Conservation (phyloP, 2,113 vertebrate genomes). For the Alces alces region DNA sequence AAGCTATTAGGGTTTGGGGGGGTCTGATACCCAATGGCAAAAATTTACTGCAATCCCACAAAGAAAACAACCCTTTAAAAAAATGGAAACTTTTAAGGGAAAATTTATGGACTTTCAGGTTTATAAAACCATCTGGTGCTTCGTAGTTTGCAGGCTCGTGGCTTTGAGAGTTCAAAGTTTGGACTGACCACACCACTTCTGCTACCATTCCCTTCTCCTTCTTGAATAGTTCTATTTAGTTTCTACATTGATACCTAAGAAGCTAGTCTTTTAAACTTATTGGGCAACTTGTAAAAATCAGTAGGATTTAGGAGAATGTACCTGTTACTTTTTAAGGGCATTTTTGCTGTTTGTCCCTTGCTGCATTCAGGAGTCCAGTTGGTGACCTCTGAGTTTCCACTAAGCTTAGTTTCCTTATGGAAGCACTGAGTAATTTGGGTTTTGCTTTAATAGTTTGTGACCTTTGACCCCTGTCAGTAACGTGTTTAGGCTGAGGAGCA, state of each 20-base stretch:
- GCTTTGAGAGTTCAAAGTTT: conserved; percentile 60
- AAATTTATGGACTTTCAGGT: conserved; percentile 76
- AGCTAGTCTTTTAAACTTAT: conserved; percentile 16
- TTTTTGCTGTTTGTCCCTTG: neutral
- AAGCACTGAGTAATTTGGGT: conserved; percentile 54
- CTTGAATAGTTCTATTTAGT: conserved; percentile 43
- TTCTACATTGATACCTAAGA: conserved; percentile 53
- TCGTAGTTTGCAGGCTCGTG: conserved; percentile 65
- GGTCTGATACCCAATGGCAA: conserved; percentile 63
- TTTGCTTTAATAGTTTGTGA: conserved; percentile 85
- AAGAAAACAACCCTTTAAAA: conserved; percentile 57
- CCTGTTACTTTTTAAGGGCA: conserved; percentile 52
- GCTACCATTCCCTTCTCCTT: neutral
- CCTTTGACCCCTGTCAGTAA: conserved; percentile 68
- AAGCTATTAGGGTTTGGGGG: conserved; percentile 28
- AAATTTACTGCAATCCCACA: conserved; percentile 32
- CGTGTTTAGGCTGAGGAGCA: conserved; percentile 79
- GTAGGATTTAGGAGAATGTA: conserved; percentile 20
- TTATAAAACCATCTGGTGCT: conserved; percentile 77
- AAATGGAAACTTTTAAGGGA: conserved; percentile 25
- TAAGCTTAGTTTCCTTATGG: conserved; percentile 67
- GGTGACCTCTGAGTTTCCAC: conserved; percentile 10
- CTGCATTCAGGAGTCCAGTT: neutral
- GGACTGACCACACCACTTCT: neutral
- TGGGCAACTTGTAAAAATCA: conserved; percentile 70